Evolutionary conservation across 2,113 vertebrate species (phyloP).

Genomic region (Platichthys flesus): DNA sequence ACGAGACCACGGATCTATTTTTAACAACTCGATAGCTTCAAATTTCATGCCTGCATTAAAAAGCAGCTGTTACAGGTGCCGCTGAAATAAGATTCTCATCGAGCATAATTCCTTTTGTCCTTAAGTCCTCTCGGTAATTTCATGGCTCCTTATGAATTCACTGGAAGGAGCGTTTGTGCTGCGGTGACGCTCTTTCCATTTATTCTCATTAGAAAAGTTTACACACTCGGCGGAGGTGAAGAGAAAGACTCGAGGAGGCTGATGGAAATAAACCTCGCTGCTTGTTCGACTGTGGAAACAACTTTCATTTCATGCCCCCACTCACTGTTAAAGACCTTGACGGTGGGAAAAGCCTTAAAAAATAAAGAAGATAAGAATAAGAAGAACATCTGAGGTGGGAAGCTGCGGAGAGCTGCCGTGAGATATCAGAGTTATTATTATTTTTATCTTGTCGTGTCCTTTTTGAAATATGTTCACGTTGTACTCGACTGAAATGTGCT

Average conservation of each 20-base stretch:
- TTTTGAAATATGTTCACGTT: neutral
- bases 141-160: conserved; percentile 6
- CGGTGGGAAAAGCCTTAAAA: neutral
- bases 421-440: neutral
- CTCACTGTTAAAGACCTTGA: neutral
- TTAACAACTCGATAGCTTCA: neutral
- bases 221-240: neutral
- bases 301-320: conserved; percentile 3
- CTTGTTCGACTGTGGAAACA: neutral
- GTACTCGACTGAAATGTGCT: neutral
- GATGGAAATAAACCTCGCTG: neutral
- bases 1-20: neutral
- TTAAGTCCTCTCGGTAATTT: conserved; percentile 2
- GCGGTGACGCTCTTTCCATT: neutral
- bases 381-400: neutral
- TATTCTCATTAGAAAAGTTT: neutral
- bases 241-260: neutral
- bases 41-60: neutral
- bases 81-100: neutral
- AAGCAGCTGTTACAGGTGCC: neutral
- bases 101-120: neutral
- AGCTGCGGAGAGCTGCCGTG: neutral
- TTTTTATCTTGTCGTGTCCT: neutral
- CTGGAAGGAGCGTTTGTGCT: neutral
- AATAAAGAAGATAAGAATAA: neutral